These are phyloP conservation scores for Hippocampus abdominalis DNA, from an alignment of 2,113 vertebrate species.

Conservation along the genomic window DNA sequence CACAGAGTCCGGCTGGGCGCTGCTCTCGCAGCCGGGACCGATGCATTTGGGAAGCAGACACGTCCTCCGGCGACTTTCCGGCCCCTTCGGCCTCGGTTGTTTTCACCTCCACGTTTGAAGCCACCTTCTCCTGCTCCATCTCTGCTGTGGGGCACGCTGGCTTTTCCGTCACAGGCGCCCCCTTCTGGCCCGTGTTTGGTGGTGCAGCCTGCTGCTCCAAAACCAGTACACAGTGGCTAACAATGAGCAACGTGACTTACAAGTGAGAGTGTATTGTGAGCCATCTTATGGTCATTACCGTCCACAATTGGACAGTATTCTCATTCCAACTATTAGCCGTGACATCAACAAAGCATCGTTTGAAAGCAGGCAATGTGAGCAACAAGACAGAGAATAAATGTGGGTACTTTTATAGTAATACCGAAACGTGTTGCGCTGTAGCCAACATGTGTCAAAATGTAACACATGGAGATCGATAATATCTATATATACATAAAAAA, in stretches of 20 bases:
- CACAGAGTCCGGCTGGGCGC: slow-evolving; percentile 89
- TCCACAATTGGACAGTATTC: not conserved
- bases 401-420: not conserved
- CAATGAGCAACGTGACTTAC: not conserved
- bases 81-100: slow-evolving; percentile 24
- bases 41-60: slow-evolving; percentile 84
- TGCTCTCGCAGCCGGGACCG: slow-evolving; percentile 85
- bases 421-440: not conserved
- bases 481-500: not conserved
- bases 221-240: slow-evolving; percentile 33
- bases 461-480: not conserved
- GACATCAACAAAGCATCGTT: not conserved
- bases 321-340: not conserved
- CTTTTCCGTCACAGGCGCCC: slow-evolving; percentile 7
- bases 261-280: not conserved
- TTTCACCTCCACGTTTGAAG: slow-evolving; percentile 56
- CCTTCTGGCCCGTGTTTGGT: slow-evolving; percentile 35
- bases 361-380: not conserved
- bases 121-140: slow-evolving; percentile 44
- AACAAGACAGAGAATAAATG: not conserved
- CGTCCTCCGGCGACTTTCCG: slow-evolving; percentile 34
- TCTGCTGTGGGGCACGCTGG: slow-evolving; percentile 15
- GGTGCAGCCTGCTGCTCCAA: slow-evolving; percentile 45
- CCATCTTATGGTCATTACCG: not conserved
- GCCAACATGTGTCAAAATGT: not conserved